Base-by-base conservation (phyloP, 2,888 invertebrate genomes). In the Mesoligia furuncula region DNA sequence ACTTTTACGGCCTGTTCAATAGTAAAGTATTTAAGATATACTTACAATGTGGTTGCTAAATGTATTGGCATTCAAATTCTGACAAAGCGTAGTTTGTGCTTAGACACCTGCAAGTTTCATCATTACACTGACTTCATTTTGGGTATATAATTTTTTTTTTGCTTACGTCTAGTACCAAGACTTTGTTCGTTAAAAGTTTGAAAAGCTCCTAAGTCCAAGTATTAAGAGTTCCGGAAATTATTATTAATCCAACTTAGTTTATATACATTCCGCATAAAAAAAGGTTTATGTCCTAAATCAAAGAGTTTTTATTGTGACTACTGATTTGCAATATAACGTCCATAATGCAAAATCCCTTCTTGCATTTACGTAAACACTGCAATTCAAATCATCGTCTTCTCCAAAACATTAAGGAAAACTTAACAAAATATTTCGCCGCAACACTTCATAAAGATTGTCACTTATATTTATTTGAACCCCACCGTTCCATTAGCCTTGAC, bases 401-500 rank as follows among this genome's bases (percentile, higher is more conserved):
- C 51, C 8, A 51, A 51, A 24, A 54, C 0, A 42, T 20, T 3
- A 31, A 31, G 0, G 20, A 31, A 20, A n/a, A 27, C n/a, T 31
- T 70, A 6, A 9, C n/a, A 27, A 65, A 70, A 62, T 66, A 42
- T 69, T 85, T 64, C 20, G 4, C 39, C n/a, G 17, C 57, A 70
- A 68, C 48, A 59, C 42, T 74, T 66, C 45, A 68, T 71, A 45
- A 54, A 75, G 27, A 73, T 76, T 85, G 85, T 84, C 78, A 81
- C 69, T 69, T 36, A 69, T 75, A 80, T 79, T 81, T 80, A 81
- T 84, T 79, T 74, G n/a, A 70, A 73, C 68, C 66, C 39, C 67
- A 71, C 68, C 61, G 69, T 78, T 65, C 73, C 67, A 69, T 75
- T 87, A 80, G 75, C 88, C 88, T 89, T 89, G 88, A 89, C 89